Base-by-base conservation (phyloP, 2,797 vertebrate genomes). In the Gallinago solitaria region DNA sequence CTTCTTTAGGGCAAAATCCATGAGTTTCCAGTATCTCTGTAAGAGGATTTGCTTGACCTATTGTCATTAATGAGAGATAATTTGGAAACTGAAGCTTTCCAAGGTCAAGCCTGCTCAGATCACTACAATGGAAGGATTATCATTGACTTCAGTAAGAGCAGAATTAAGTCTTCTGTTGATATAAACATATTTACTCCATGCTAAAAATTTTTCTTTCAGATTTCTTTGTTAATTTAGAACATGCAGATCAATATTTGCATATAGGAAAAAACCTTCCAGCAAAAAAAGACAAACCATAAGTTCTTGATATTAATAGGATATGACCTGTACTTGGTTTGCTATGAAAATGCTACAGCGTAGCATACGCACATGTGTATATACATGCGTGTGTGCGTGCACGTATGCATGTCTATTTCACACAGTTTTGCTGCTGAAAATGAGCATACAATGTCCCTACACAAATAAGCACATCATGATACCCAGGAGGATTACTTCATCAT, bases 361-460 rank as follows among this genome's bases (percentile, higher is more conserved):
- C 27, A 20, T 23, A 65, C 4, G 37, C 57, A 65, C 7, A 24
- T 4, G 4, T 18, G 10, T n/a, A 11, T 15, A 32, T 12, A 28
- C 9, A 15, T 5, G 5, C 25, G 10, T 2, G 10, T 2, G 9
- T 3, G 5, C 8, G 12, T 1, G 3, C 8, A 4, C 4, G 7
- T 30, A 16, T 25, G 11, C 17, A 10, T 5, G 5, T 3, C 6
- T 18, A 47, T 20, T 91, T 90, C 84, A 83, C 60, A 37, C 6
- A 39, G 61, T 76, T 82, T 91, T 50, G 16, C 69, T 71, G 92
- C 93, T 92, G 82, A 91, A 94, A 95, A 84, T 33, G 30, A 96
- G 30, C 28, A 71, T 32, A n/a, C 7, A 50, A 86, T 4, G 67
- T 87, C 51, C 35, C 64, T 69, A 70, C 7, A 53, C 33, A 78